Evolutionary conservation across 2,113 vertebrate species (phyloP).

Genomic region (Ophthalmotilapia sp.): DNA sequence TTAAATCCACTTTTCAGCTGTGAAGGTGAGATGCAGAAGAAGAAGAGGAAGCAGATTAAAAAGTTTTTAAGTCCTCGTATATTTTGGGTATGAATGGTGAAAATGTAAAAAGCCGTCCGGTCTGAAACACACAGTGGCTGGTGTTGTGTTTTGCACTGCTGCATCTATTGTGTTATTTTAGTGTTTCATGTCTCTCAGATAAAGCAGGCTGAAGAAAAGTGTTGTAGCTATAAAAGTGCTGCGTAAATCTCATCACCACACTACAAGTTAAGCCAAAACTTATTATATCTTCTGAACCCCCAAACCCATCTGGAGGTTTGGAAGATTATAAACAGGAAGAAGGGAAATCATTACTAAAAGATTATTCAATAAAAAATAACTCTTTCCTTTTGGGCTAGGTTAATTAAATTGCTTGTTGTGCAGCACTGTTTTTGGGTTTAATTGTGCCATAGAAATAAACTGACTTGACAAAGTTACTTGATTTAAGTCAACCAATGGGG

Average conservation of each 20-base stretch:
- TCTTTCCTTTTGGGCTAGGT: neutral
- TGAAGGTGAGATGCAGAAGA: neutral
- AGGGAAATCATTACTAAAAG: neutral
- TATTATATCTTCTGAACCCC: neutral
- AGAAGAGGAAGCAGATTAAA: slow-evolving; percentile 9
- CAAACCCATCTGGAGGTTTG: neutral
- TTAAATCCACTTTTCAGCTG: slow-evolving; percentile 33
- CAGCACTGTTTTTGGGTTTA: neutral
- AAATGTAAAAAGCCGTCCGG: neutral
- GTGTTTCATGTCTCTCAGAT: neutral
- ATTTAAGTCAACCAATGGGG: neutral
- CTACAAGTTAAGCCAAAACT: neutral
- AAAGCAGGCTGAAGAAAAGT: neutral
- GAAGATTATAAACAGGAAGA: neutral
- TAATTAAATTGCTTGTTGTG: neutral
- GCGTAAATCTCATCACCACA: neutral
- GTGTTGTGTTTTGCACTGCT: neutral
- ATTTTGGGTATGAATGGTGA: slow-evolving; percentile 6
- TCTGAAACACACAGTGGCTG: neutral
- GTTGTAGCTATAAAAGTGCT: neutral
- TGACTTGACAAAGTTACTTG: neutral
- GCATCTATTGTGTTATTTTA: neutral
- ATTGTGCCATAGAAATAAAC: neutral
- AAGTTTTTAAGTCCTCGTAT: neutral
- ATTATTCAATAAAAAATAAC: neutral